A percentile compares a stretch with the other conserved stretches of the same genome.
phyloP scores from a whole-genome alignment of 2,113 vertebrate species.

The Ceuthmochares aereus region DNA sequence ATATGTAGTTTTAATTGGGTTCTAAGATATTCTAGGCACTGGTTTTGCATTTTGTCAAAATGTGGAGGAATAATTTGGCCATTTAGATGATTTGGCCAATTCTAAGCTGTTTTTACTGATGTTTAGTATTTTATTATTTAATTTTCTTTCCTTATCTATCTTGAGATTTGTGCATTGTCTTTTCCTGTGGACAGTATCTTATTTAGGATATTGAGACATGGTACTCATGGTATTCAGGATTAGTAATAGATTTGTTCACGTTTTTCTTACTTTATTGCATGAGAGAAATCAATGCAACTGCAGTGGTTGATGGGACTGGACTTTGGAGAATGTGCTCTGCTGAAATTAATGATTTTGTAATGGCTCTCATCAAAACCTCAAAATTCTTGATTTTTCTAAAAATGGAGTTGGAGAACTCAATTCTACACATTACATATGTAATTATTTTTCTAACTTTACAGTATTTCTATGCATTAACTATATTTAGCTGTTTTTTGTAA shows the following conservation, averaged over 20 bases:
- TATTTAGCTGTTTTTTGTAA: background rate
- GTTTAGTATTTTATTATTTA: background rate
- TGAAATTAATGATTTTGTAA: background rate
- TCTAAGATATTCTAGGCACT: background rate
- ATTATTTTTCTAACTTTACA: background rate
- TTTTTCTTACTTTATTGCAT: background rate
- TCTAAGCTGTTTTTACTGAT: background rate
- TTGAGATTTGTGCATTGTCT: background rate
- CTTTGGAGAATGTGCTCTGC: background rate
- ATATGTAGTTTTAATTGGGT: constrained; percentile 17
- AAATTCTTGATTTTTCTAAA: background rate
- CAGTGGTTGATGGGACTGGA: background rate
- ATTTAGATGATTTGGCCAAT: too few species aligned
- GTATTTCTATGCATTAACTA: background rate
- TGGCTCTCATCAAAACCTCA: background rate
- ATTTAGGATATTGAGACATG: background rate
- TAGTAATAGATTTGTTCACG: background rate
- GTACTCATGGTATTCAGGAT: background rate
- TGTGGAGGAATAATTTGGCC: background rate
- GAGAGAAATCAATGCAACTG: background rate
- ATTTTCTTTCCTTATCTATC: background rate
- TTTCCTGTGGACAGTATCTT: background rate
- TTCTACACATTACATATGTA: background rate
- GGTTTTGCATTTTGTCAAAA: background rate
- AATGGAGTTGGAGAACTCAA: background rate